Evolutionary conservation across 2,113 vertebrate genomes (phyloP), one percentile per base, ranked within the genome.

Genomic region (Calypte anna): DNA sequence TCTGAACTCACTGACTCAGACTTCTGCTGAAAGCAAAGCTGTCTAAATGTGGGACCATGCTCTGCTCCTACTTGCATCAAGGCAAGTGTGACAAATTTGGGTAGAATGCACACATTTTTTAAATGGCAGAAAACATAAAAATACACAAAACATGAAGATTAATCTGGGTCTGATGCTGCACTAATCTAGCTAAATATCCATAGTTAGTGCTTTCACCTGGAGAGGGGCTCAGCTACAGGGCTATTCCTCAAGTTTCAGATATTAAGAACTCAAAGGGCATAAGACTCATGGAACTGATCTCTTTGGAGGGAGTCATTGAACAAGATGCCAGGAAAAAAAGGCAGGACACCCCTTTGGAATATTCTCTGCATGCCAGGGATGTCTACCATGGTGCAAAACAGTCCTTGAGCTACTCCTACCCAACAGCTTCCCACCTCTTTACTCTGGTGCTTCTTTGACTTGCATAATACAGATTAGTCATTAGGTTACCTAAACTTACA

Each of bases 261-360:
- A 14, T 3, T 12, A 50, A 63, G 44, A 67, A 69, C 14, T 61
- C 30, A 11, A 61, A 38, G 78, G 7, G 22, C 48, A 7, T 10
- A 10, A 67, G 31, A 31, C 22, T 86, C 13, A 7, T 0, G 1
- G 50, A 64, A 15, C 4, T 64, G 53, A 27, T 11, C 12, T 0
- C 40, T 44, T 54, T 68, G 16, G 38, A 79, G 31, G 4, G 1
- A 22, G 25, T 8, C 8, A 2, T 2, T 48, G 63, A 80, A 12
- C 3, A 7, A 3, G 1, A 1, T 50, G 40, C 40, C 74, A 68
- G 55, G 14, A 64, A 36, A 66, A 84, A 88, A 86, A 83, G 43
- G 55, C 68, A 85, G 79, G 79, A 33, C 31, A 69, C 18, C 36
- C 14, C 9, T 57, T 61, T 18, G 17, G 58, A 76, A 20, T 40